Conservation (phyloP, 2,797 vertebrate species). For the Peromyscus aztecus region DNA sequence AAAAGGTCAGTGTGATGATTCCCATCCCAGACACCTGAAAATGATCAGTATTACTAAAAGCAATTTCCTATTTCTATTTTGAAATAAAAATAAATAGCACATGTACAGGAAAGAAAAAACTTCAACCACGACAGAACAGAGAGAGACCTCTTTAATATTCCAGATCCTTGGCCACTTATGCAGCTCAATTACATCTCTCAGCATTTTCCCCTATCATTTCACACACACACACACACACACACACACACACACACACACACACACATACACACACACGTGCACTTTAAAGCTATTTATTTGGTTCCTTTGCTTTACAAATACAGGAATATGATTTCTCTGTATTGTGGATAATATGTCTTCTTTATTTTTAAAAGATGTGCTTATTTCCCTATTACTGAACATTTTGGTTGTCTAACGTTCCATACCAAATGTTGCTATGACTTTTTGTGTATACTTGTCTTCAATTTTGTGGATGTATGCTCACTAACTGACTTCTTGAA, state of each 20-base stretch:
- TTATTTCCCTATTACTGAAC: neutral
- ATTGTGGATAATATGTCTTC: neutral
- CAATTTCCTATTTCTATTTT: neutral
- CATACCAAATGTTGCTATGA: neutral
- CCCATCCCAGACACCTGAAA: neutral
- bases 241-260: neutral
- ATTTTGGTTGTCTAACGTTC: slow-evolving; percentile 7
- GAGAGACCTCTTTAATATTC: neutral
- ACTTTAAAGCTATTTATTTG: neutral
- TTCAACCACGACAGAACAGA: neutral
- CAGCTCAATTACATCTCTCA: neutral
- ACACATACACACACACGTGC: neutral
- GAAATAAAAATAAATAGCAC: slow-evolving; percentile 15
- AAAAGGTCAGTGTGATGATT: slow-evolving; percentile 27
- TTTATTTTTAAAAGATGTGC: neutral
- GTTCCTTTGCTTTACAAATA: neutral
- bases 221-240: neutral
- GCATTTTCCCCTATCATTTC: neutral
- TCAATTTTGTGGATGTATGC: neutral
- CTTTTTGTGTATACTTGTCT: neutral
- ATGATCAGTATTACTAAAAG: neutral
- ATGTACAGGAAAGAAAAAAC: neutral
- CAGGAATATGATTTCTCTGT: neutral
- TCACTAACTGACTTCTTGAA: slow-evolving; percentile 1
- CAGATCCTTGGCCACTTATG: neutral